Conservation (phyloP, 2,797 vertebrate species). For the Poecilia gillii region DNA sequence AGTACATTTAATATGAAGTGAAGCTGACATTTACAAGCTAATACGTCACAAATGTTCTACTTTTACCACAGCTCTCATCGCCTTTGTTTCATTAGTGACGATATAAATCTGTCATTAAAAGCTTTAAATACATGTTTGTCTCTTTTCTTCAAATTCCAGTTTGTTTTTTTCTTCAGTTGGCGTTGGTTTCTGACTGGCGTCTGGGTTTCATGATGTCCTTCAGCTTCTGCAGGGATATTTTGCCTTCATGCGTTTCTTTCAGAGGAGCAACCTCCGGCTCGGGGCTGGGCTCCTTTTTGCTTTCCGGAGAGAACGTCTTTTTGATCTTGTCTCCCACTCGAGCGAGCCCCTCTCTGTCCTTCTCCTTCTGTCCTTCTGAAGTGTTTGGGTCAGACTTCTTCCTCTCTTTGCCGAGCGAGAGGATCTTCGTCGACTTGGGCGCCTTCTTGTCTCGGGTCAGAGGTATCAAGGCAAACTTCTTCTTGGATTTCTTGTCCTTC, state of each 20-base stretch:
- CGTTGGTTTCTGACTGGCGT: background rate
- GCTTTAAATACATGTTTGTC: background rate
- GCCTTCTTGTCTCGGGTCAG: conserved; percentile 37
- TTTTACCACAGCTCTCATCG: background rate
- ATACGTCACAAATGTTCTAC: background rate
- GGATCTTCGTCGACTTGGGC: conserved; percentile 17
- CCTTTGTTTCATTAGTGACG: background rate
- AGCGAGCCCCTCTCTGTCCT: conserved; percentile 25
- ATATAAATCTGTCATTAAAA: conserved; percentile 46
- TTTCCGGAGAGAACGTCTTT: conserved; percentile 24
- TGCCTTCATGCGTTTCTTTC: background rate
- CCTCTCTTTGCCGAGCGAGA: conserved; percentile 39
- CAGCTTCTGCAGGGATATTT: conserved; percentile 15
- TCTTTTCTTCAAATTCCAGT: background rate
- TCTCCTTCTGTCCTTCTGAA: conserved; percentile 19
- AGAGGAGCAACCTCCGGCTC: conserved; percentile 1
- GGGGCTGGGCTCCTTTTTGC: background rate
- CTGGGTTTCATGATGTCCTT: conserved; percentile 4
- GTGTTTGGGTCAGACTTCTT: conserved; percentile 26
- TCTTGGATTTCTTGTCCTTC: conserved; percentile 39
- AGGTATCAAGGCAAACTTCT: conserved; percentile 35
- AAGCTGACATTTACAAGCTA: conserved; percentile 8
- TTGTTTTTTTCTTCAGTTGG: background rate
- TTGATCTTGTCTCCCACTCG: conserved; percentile 35
- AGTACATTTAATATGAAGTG: background rate